A percentile compares a stretch with the other conserved stretches of the same genome.
phyloP scores from a whole-genome alignment of 2,113 vertebrate genomes.

The Lota lota region DNA sequence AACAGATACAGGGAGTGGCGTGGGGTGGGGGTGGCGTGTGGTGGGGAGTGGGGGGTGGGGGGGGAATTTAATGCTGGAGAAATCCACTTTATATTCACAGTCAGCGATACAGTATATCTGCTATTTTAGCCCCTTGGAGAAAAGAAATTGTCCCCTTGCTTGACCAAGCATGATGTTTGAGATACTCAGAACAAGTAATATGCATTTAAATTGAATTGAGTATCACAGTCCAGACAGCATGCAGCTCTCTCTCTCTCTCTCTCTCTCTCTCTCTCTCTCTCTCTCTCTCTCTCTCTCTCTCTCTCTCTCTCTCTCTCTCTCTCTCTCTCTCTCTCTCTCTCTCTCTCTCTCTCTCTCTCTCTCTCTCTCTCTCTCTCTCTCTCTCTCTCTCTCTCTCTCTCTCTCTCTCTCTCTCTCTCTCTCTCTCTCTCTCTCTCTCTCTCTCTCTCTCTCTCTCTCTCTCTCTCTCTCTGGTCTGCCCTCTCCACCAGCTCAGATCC shows the following conservation, averaged over 20 bases:
- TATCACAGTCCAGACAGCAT: slow-evolving; percentile 52
- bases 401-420: slow-evolving; percentile 38
- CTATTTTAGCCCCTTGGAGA: slow-evolving; percentile 59
- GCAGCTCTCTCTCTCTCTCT: slow-evolving; percentile 30
- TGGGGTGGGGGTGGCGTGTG: no score
- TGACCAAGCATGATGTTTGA: slow-evolving; percentile 70
- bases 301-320: no score
- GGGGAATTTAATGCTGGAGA: slow-evolving; percentile 16
- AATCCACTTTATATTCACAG: slow-evolving; percentile 54
- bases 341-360: slow-evolving; percentile 5
- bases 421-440: slow-evolving; percentile 38
- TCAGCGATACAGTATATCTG: slow-evolving; percentile 57
- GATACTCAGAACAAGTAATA: slow-evolving; percentile 73
- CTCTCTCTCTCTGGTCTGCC: slow-evolving; percentile 32
- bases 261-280: no score
- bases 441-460: no score
- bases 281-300: no score
- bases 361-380: slow-evolving; percentile 1
- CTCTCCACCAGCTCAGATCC: slow-evolving; percentile 59
- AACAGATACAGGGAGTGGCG: neutral
- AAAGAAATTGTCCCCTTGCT: slow-evolving; percentile 67
- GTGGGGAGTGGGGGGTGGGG: neutral
- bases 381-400: neutral
- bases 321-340: no score
- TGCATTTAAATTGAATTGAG: slow-evolving; percentile 71